phyloP scores from a whole-genome alignment of 1,140 invertebrate genomes.

The Zophobas morio region DNA sequence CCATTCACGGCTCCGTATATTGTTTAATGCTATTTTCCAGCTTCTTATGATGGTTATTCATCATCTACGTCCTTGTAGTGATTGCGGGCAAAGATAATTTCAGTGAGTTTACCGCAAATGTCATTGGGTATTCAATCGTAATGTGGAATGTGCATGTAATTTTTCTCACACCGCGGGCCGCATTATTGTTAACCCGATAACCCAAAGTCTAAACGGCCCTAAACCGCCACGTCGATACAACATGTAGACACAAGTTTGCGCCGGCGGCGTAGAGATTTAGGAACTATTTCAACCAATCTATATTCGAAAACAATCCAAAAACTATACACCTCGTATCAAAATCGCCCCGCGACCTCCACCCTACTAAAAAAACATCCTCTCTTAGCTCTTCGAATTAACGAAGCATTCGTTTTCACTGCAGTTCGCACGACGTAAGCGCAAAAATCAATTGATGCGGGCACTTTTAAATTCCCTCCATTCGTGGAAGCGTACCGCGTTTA shows the following conservation, averaged over 20 bases:
- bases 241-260: background rate
- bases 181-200: background rate
- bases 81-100: slow-evolving; percentile 40
- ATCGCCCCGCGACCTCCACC: too few relatives aligned
- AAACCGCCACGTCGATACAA: background rate
- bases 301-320: background rate
- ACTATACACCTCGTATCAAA: too few relatives aligned
- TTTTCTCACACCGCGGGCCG: slow-evolving; percentile 2
- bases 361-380: too few relatives aligned
- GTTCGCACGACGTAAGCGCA: too few relatives aligned
- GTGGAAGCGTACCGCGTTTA: too few relatives aligned
- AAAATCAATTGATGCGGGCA: too few relatives aligned
- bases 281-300: background rate
- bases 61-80: slow-evolving; percentile 74
- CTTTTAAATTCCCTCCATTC: too few relatives aligned
- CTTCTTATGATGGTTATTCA: slow-evolving; percentile 75
- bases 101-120: slow-evolving; percentile 52
- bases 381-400: too few relatives aligned
- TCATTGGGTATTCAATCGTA: slow-evolving; percentile 25
- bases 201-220: background rate
- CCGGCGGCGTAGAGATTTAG: background rate
- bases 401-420: too few relatives aligned
- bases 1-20: slow-evolving; percentile 8
- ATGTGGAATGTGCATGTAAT: slow-evolving; percentile 49
- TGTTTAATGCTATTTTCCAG: slow-evolving; percentile 63